These are phyloP conservation scores for Genyomyrus donnyi DNA, from an alignment of 2,113 vertebrate genomes.

Conservation along the genomic window DNA sequence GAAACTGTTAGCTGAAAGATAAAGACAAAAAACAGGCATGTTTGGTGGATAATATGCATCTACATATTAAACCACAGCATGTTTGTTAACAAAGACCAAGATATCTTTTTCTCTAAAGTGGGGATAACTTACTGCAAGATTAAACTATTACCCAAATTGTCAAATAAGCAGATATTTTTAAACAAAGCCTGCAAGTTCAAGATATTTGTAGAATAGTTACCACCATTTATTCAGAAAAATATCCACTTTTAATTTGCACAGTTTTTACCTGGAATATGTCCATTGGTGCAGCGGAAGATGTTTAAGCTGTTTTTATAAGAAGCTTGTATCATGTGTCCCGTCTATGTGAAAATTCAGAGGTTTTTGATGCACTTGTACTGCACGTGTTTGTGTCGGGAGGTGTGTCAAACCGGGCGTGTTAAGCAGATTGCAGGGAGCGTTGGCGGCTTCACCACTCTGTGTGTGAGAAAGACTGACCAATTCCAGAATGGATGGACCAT, in stretches of 20 bases:
- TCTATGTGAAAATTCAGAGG: neutral
- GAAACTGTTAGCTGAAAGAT: neutral
- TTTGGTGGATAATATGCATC: neutral
- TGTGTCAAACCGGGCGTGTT: neutral
- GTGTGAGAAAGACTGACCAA: neutral
- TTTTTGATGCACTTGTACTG: neutral
- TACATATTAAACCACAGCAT: neutral
- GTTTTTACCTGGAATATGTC: neutral
- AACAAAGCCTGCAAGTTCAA: neutral
- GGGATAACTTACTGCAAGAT: neutral
- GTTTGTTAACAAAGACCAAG: neutral
- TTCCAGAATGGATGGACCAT: neutral
- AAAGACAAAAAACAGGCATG: neutral
- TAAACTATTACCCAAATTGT: neutral
- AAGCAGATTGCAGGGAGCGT: slow-evolving; percentile 15
- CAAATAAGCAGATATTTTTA: neutral
- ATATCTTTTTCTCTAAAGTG: neutral
- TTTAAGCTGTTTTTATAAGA: neutral
- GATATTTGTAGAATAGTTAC: neutral
- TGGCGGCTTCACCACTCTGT: slow-evolving; percentile 8
- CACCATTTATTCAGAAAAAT: neutral
- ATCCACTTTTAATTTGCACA: neutral
- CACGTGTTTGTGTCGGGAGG: neutral
- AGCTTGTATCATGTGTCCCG: neutral
- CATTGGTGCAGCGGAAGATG: neutral